These are phyloP conservation scores for Drosophila kuntzei DNA, from an alignment of 2,888 invertebrate species.

Conservation along the genomic window DNA sequence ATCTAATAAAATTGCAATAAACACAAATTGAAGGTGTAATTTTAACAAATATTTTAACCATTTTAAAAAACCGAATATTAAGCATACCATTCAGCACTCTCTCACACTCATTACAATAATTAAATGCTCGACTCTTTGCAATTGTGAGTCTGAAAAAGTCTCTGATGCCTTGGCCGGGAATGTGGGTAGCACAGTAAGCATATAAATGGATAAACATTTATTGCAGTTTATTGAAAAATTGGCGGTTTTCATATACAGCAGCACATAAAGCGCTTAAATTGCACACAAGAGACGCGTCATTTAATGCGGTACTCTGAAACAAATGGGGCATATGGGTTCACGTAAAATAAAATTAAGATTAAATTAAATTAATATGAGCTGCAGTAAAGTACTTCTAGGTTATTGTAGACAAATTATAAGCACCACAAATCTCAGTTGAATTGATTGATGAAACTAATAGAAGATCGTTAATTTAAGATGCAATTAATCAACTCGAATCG, in stretches of 20 bases:
- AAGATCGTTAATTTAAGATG: slow-evolving; percentile 35
- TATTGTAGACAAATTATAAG: not conserved
- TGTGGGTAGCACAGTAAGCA: slow-evolving; percentile 58
- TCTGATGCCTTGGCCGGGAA: slow-evolving; percentile 14
- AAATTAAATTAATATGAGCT: too few species aligned
- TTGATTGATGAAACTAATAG: slow-evolving; percentile 36
- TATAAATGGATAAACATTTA: slow-evolving; percentile 81
- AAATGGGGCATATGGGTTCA: slow-evolving; percentile 13
- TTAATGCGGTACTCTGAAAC: slow-evolving; percentile 42
- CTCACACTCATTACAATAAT: not conserved
- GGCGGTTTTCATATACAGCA: slow-evolving; percentile 67
- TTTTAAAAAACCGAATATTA: not conserved
- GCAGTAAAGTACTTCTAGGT: not conserved
- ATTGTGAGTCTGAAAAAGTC: not conserved
- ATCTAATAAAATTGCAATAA: not conserved
- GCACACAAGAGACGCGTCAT: slow-evolving; percentile 63
- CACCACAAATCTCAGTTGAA: slow-evolving; percentile 15
- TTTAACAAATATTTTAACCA: not conserved
- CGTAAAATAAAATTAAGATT: not conserved
- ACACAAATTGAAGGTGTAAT: not conserved
- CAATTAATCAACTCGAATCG: slow-evolving; percentile 39
- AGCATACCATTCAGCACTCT: too few species aligned
- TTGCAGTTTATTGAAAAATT: slow-evolving; percentile 81
- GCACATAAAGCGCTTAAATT: slow-evolving; percentile 65
- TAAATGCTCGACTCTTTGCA: not conserved